phyloP scores from a whole-genome alignment of 2,797 vertebrate genomes.

The Hippoglossus hippoglossus region DNA sequence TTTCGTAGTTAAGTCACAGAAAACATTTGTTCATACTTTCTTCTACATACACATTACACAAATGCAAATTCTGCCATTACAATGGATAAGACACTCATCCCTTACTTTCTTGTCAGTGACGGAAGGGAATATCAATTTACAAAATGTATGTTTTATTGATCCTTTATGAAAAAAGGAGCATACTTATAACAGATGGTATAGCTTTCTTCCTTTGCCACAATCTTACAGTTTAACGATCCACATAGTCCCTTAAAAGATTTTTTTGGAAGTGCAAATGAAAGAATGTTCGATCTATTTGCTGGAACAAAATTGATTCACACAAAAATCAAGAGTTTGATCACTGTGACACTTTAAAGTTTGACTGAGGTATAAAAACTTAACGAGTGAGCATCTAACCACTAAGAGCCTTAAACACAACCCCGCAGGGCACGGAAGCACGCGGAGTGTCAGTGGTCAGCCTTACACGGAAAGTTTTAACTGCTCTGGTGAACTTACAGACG shows the following conservation, averaged over 20 bases:
- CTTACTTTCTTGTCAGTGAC: too few relatives aligned
- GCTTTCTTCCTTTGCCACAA: background rate
- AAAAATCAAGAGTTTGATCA: background rate
- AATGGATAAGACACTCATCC: too few relatives aligned
- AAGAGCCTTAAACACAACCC: conserved; percentile 4
- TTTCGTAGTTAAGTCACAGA: too few relatives aligned
- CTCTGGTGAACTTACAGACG: conserved; percentile 19
- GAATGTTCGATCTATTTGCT: background rate
- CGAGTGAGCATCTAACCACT: background rate
- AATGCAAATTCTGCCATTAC: too few relatives aligned
- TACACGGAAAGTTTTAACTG: conserved; percentile 20
- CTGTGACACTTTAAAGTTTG: background rate
- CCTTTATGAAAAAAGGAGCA: too few relatives aligned
- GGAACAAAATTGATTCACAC: background rate
- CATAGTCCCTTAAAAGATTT: background rate
- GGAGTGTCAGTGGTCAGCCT: conserved; percentile 2
- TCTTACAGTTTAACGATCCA: background rate
- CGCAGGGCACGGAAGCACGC: background rate
- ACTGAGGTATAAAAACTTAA: background rate
- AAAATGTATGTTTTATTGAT: too few relatives aligned
- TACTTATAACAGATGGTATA: too few relatives aligned
- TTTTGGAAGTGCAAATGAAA: background rate
- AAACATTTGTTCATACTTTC: too few relatives aligned
- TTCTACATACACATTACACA: too few relatives aligned
- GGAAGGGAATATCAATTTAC: too few relatives aligned